Conservation (phyloP, 2,113 vertebrate species). For the Laticauda colubrina region DNA sequence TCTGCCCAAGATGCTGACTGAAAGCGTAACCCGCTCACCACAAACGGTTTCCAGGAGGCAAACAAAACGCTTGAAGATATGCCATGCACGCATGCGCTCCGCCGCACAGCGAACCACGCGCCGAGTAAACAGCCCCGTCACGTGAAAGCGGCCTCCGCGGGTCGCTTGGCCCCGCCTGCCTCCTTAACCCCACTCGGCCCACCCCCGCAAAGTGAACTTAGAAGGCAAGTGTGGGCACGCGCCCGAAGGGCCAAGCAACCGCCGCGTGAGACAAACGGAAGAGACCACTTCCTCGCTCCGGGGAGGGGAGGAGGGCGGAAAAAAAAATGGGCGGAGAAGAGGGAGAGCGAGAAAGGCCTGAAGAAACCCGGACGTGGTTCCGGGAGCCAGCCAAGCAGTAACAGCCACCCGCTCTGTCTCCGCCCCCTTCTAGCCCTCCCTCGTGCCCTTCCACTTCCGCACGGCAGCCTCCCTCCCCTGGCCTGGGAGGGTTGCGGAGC, state of each 20-base stretch:
- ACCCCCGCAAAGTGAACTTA: neutral
- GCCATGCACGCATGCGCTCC: neutral
- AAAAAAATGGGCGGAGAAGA: neutral
- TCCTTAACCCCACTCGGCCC: fast-evolving
- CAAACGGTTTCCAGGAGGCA: neutral
- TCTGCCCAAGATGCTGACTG: neutral
- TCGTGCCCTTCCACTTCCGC: constrained; percentile 25
- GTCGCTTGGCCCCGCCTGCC: neutral
- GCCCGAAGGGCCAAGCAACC: no score
- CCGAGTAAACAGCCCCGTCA: neutral
- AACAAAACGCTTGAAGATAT: neutral
- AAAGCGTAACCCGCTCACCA: neutral
- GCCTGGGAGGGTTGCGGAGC: constrained; percentile 23
- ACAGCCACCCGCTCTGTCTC: neutral
- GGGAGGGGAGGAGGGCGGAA: neutral
- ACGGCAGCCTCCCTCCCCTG: neutral
- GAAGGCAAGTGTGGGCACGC: neutral
- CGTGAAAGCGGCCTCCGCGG: neutral
- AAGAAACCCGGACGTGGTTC: constrained; percentile 1
- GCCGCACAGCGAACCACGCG: neutral
- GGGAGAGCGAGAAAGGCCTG: no score
- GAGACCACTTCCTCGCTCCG: neutral
- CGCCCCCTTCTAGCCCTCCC: constrained; percentile 8
- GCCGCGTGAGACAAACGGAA: neutral
- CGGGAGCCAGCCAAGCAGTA: neutral